phyloP scores from a whole-genome alignment of 2,888 invertebrate genomes.

The Drosophila colorata region DNA sequence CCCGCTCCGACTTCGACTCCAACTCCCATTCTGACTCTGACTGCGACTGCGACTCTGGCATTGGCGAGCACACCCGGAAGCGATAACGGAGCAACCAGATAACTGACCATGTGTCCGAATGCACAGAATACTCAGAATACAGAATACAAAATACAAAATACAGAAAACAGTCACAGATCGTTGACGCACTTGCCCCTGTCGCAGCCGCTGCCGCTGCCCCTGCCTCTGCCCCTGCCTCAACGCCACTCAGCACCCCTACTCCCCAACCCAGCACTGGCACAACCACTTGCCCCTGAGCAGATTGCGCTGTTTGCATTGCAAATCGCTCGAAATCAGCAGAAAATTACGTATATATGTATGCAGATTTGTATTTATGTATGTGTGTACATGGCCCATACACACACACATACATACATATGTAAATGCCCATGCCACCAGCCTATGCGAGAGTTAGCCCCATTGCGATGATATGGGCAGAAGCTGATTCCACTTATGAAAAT shows the following conservation, averaged over 20 bases:
- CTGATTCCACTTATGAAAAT: neutral
- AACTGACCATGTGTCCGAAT: conserved; percentile 46
- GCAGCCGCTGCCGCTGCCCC: conserved; percentile 20
- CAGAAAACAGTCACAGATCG: conserved; percentile 27
- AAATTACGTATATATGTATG: conserved; percentile 4
- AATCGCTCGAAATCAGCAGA: conserved; percentile 37
- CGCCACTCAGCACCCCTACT: neutral
- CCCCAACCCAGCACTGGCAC: neutral
- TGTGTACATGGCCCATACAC: no score
- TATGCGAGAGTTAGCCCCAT: neutral
- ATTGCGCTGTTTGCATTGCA: conserved; percentile 41
- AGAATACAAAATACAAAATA: conserved; percentile 14
- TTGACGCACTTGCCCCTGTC: conserved; percentile 37
- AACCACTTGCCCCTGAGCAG: conserved; percentile 50
- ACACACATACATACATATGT: conserved; percentile 5
- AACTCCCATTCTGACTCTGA: neutral
- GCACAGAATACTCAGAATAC: conserved; percentile 17
- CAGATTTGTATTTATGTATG: no score
- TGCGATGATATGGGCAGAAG: conserved; percentile 3
- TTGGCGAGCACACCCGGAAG: conserved; percentile 52
- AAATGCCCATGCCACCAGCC: conserved; percentile 6
- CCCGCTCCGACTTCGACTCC: neutral
- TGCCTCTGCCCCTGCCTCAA: neutral
- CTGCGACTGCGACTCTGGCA: conserved; percentile 12
- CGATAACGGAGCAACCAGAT: conserved; percentile 51